Evolutionary conservation across 1,140 invertebrate species (phyloP).

Genomic region (Microplitis demolitor): DNA sequence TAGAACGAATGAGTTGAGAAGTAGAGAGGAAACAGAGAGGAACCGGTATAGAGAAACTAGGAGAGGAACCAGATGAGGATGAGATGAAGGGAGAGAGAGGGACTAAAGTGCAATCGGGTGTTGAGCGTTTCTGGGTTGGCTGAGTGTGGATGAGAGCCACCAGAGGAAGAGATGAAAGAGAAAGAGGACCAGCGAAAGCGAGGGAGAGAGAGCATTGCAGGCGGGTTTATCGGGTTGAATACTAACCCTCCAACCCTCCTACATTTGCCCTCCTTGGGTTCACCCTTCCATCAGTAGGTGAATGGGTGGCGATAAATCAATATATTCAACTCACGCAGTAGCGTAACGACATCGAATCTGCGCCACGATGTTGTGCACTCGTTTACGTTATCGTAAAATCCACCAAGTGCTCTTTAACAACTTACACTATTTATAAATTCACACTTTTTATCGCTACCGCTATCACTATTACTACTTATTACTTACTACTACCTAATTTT

Average conservation of each 20-base stretch:
- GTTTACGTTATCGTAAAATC: constrained; percentile 15
- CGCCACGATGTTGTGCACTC: constrained; percentile 31
- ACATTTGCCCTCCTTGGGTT: neutral
- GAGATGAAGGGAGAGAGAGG: neutral
- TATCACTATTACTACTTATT: neutral
- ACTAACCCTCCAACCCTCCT: neutral
- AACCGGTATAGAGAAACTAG: neutral
- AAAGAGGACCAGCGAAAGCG: no score
- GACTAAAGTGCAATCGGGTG: constrained; percentile 27
- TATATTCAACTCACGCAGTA: constrained; percentile 55
- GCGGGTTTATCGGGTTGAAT: constrained; percentile 17
- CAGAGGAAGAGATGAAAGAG: neutral
- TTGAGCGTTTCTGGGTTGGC: constrained; percentile 18
- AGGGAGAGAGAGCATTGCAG: neutral
- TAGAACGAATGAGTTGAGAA: neutral
- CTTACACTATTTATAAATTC: neutral
- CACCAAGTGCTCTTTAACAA: neutral
- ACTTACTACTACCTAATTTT: neutral
- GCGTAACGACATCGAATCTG: constrained; percentile 51
- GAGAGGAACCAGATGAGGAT: neutral
- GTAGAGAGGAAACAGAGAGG: neutral
- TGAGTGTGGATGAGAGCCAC: neutral
- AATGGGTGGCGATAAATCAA: constrained; percentile 51
- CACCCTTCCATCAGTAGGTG: constrained; percentile 19
- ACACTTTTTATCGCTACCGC: neutral